Evolutionary conservation across 2,797 vertebrate species (phyloP).

Genomic region (Bradypodion pumilum): DNA sequence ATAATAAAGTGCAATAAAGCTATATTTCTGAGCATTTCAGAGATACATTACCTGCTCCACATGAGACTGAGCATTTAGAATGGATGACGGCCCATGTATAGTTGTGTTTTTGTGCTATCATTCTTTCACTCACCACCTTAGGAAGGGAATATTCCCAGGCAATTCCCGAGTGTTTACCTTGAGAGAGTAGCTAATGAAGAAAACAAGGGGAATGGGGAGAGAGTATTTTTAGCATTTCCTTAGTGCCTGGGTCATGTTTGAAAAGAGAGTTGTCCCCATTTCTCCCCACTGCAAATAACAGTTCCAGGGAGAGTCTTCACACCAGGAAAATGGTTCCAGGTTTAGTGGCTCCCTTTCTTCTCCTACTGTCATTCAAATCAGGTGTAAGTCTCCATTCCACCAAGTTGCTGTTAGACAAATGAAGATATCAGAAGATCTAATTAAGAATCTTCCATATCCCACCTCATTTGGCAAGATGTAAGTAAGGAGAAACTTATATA

Average conservation of each 20-base stretch:
- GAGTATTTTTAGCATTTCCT: not conserved
- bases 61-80: slow-evolving; percentile 85
- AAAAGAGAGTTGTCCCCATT: not conserved
- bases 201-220: not conserved
- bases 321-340: not conserved
- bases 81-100: slow-evolving; percentile 84
- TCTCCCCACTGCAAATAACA: not conserved
- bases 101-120: slow-evolving; percentile 74
- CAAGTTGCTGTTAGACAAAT: not conserved
- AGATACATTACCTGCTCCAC: slow-evolving; percentile 81
- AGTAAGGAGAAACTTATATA: not conserved
- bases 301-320: not conserved
- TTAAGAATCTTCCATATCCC: not conserved
- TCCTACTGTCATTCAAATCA: not conserved
- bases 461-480: not conserved
- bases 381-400: not conserved
- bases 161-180: slow-evolving; percentile 87
- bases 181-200: slow-evolving; percentile 82
- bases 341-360: not conserved
- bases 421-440: not conserved
- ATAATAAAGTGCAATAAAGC: slow-evolving; percentile 19
- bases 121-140: slow-evolving; percentile 69
- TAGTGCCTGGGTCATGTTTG: not conserved
- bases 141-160: slow-evolving; percentile 86
- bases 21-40: slow-evolving; percentile 18